Base-by-base conservation (phyloP, 2,113 vertebrate species). In the Arizona elegans region DNA sequence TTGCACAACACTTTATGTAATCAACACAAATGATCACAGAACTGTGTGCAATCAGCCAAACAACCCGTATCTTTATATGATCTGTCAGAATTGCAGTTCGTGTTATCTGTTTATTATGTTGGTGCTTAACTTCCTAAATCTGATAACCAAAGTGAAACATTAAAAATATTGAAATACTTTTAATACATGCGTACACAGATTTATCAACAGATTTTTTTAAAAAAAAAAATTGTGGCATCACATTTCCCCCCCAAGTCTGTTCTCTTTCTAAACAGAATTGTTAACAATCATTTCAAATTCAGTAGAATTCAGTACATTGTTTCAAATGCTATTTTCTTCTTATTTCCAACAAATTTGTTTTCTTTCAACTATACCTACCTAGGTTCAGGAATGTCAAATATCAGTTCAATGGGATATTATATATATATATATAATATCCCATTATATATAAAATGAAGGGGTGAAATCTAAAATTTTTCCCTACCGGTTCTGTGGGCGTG, bases 61-160 rank as follows among this genome's bases (percentile, higher is more conserved):
- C 26, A 38, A 29, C 13, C 0, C 6, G 8, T 26, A 86, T 11
- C n/a, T 8, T 58, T 43, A 5, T 43, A 38, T 47, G 53, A 65
- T 26, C 58, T 93, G 86, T 87, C 93, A 94, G 94, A 93, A 92
- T 55, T 90, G 1, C 65, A 43, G 93, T 1, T 55, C 86, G 93
- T 8, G 87, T 9, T 89, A 87, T 58, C 93, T 93, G 87, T 75
- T 8, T 21, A 38, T 93, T 95, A 13, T 93, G 43, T 90, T 87
- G 95, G 93, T 96, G 96, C 96, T 97, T 94, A 62, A 55, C 92
- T 95, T 93, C 93, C 53, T 92, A 85, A 95, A 91, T 23, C 90
- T 17, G 3, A 0, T 33, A 15, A 96, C 95, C 96, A 97, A 97
- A 96, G 65, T 86, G 29, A 93, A 93, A 88, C 33, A 38, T 38